Conservation (phyloP, 23 tunicate species). For the Styela clava region DNA sequence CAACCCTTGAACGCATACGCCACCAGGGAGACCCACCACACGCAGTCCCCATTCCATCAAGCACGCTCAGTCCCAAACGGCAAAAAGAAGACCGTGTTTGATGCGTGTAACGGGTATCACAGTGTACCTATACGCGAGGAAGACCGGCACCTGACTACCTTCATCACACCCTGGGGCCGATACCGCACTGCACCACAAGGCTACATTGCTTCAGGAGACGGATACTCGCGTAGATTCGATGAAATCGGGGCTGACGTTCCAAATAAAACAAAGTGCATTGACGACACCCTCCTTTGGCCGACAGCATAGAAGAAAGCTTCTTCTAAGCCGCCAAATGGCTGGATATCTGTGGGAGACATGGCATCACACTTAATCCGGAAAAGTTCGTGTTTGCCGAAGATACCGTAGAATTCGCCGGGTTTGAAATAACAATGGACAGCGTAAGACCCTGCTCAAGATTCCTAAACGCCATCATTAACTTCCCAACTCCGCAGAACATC, state of each 20-base stretch:
- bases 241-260: constrained; percentile 8
- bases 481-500: too few species aligned
- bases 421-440: too few species aligned
- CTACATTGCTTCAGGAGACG: too few species aligned
- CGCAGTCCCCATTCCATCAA: neutral
- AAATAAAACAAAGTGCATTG: constrained; percentile 17
- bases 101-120: neutral
- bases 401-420: too few species aligned
- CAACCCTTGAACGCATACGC: neutral
- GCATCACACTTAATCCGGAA: constrained; percentile 27
- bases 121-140: neutral
- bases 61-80: neutral
- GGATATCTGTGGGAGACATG: neutral
- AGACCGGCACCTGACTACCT: neutral
- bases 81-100: neutral
- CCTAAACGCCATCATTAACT: too few species aligned
- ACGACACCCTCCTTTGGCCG: constrained; percentile 20
- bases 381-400: too few species aligned
- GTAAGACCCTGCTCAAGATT: too few species aligned
- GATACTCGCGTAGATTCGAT: too few species aligned
- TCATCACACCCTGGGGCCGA: neutral
- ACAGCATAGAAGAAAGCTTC: constrained; percentile 25
- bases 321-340: constrained; percentile 20
- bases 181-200: too few species aligned
- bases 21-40: neutral